phyloP scores from a whole-genome alignment of 2,888 invertebrate species.

The Halictus ligatus region DNA sequence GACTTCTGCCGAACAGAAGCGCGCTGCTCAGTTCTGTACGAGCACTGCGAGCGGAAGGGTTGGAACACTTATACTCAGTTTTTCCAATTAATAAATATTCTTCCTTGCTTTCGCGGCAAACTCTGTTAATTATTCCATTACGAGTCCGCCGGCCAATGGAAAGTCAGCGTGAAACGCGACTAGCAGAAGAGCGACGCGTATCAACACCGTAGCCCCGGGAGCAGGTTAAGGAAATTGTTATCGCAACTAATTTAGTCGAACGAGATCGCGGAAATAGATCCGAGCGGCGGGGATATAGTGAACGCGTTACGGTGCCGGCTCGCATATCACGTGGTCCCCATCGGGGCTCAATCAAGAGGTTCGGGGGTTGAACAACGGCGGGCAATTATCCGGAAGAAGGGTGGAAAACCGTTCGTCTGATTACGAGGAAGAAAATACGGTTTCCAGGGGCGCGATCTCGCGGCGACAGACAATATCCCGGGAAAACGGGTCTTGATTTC shows the following conservation, averaged over 20 bases:
- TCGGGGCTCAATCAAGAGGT: slow-evolving; percentile 1
- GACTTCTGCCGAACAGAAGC: too few relatives aligned
- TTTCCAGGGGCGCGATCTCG: neutral
- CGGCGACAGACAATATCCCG: slow-evolving; percentile 28
- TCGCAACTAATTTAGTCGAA: neutral
- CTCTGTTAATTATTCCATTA: too few relatives aligned
- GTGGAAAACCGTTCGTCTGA: slow-evolving; percentile 7
- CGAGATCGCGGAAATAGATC: neutral
- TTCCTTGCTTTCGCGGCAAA: too few relatives aligned
- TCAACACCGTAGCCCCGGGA: neutral
- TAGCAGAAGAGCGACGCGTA: neutral
- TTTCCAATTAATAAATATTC: too few relatives aligned
- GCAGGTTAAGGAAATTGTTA: slow-evolving; percentile 5
- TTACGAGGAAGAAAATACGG: slow-evolving; percentile 29
- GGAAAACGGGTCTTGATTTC: slow-evolving; percentile 38
- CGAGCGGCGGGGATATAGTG: neutral
- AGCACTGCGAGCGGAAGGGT: too few relatives aligned
- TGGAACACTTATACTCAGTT: too few relatives aligned
- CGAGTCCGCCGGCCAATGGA: neutral
- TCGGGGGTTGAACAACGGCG: neutral
- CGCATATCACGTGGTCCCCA: neutral
- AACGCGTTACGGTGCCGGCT: neutral
- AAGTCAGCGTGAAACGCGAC: neutral
- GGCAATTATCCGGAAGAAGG: neutral
- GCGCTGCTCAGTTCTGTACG: too few relatives aligned